phyloP scores from a whole-genome alignment of 2,888 invertebrate genomes.

The Scaptodrosophila latifasciaeformis region DNA sequence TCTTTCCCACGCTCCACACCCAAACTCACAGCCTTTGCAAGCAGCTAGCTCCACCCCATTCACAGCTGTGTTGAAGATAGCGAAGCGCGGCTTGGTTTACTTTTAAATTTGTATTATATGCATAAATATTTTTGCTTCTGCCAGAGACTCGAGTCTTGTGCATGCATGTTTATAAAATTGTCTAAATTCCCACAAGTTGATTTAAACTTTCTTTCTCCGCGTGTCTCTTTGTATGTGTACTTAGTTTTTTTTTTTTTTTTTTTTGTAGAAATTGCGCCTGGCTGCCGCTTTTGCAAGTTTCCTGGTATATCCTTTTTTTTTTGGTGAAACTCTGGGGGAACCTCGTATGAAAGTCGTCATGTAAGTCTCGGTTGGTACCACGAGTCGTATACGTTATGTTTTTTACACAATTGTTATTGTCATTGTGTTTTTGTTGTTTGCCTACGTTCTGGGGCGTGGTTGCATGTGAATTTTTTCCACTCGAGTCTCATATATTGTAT shows the following conservation, averaged over 20 bases:
- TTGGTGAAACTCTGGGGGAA: constrained; percentile 24
- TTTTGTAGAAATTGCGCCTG: constrained; percentile 42
- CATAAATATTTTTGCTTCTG: constrained; percentile 31
- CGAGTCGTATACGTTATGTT: constrained; percentile 61
- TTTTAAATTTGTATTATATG: constrained; percentile 65
- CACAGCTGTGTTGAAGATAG: no score
- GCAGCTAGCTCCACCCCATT: no score
- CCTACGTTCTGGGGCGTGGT: constrained; percentile 18
- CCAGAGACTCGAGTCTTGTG: no score
- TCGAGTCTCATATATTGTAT: constrained; percentile 36
- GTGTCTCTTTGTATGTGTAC: background rate
- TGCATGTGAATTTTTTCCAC: constrained; percentile 26
- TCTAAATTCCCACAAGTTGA: constrained; percentile 70
- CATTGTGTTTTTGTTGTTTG: constrained; percentile 13
- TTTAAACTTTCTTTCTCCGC: constrained; percentile 59
- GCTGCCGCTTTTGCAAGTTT: constrained; percentile 35
- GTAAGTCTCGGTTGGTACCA: constrained; percentile 29
- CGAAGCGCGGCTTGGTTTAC: constrained; percentile 57
- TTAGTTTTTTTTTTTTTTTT: background rate
- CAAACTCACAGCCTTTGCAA: no score
- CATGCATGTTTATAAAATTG: constrained; percentile 68
- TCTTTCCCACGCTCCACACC: no score
- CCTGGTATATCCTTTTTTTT: background rate
- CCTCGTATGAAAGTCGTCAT: constrained; percentile 26
- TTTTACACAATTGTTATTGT: constrained; percentile 52